These are phyloP conservation scores for Troglohyphantes excavatus DNA, from an alignment of 2,888 invertebrate species.

Conservation along the genomic window DNA sequence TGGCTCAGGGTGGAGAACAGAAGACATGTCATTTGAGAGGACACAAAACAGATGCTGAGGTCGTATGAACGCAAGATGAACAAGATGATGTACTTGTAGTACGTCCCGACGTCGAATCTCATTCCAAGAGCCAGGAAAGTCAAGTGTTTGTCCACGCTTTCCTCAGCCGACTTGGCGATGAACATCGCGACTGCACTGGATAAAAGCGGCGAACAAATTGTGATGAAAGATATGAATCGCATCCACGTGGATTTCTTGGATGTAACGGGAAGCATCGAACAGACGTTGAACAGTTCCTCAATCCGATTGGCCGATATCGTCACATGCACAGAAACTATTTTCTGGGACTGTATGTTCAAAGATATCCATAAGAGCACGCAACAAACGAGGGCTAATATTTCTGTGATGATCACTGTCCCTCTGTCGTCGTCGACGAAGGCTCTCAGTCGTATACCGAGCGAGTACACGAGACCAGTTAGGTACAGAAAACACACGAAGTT, in stretches of 20 bases:
- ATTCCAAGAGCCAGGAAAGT: constrained; percentile 36
- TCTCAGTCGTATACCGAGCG: constrained; percentile 48
- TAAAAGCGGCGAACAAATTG: constrained; percentile 47
- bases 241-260: constrained; percentile 23
- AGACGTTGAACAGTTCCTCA: background rate
- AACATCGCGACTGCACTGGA: constrained; percentile 57
- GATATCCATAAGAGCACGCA: constrained; percentile 55
- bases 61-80: constrained; percentile 60
- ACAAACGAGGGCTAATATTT: constrained; percentile 47
- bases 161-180: constrained; percentile 36
- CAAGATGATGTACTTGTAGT: constrained; percentile 57
- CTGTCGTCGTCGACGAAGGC: constrained; percentile 35
- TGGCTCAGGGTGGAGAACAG: constrained; percentile 46
- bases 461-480: constrained; percentile 47
- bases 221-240: constrained; percentile 34
- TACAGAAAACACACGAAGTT: constrained; percentile 34
- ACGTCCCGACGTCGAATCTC: constrained; percentile 24
- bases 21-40: constrained; percentile 59
- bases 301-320: background rate
- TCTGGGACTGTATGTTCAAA: constrained; percentile 43
- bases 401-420: constrained; percentile 68
- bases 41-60: constrained; percentile 55
- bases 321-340: constrained; percentile 25
- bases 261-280: background rate
- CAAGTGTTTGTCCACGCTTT: constrained; percentile 50